Conservation (phyloP, 2,888 invertebrate species). For the Tupiocoris notatus region DNA sequence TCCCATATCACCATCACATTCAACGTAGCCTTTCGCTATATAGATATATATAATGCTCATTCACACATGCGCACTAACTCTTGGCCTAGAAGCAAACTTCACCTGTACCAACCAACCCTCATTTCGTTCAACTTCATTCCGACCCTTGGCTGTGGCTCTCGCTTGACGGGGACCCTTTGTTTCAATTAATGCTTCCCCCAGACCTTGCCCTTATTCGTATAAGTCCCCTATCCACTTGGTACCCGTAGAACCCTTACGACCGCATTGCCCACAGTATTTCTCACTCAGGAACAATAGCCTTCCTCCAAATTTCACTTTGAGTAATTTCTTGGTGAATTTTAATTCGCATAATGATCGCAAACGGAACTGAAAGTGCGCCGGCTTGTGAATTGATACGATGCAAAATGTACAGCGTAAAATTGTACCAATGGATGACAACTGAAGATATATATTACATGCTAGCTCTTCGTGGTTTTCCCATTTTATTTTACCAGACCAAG, state of each 20-base stretch:
- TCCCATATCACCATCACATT: background rate
- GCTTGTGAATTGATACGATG: too few relatives aligned
- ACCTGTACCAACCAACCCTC: background rate
- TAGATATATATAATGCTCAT: background rate
- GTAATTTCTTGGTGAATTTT: background rate
- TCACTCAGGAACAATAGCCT: background rate
- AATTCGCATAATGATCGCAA: background rate
- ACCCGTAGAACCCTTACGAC: background rate
- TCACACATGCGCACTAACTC: background rate
- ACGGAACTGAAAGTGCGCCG: too few relatives aligned
- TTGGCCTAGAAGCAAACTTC: background rate
- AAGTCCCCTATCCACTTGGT: background rate
- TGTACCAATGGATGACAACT: too few relatives aligned
- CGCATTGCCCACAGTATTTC: background rate
- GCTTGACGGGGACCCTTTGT: background rate
- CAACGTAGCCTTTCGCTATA: background rate
- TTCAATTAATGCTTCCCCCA: background rate
- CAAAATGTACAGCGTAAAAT: too few relatives aligned
- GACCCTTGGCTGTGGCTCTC: background rate
- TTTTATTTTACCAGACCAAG: background rate
- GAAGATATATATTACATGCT: too few relatives aligned
- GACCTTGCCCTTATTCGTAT: background rate
- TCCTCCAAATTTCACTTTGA: background rate
- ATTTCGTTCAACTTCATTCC: background rate
- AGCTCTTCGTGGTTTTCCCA: background rate